Percentiles rank a stretch among this genome's conserved stretches.
phyloP scores from a whole-genome alignment of 1,140 invertebrate species.

The Neuroterus valhalla region DNA sequence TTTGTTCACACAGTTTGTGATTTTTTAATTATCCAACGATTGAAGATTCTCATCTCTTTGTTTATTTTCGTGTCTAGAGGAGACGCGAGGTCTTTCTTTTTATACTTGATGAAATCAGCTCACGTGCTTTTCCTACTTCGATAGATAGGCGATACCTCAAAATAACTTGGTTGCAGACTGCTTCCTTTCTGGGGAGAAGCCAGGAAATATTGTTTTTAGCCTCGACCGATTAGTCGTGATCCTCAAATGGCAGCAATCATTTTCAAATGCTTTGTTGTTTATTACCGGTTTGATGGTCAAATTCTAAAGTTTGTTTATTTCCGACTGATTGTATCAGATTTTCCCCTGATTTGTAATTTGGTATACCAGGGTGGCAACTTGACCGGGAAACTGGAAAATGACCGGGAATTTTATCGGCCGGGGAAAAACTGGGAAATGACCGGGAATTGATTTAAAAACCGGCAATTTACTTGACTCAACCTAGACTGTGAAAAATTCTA shows the following conservation, averaged over 20 bases:
- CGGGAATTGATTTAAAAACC: too few species aligned
- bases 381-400: too few species aligned
- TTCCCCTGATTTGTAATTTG: not conserved
- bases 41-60: too few species aligned
- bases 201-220: conserved; percentile 57
- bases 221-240: conserved; percentile 50
- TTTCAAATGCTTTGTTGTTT: not conserved
- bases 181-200: conserved; percentile 56
- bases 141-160: conserved; percentile 37
- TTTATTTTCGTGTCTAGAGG: too few species aligned
- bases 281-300: not conserved
- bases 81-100: not conserved
- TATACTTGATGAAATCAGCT: conserved; percentile 4
- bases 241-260: not conserved
- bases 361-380: too few species aligned
- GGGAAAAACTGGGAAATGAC: too few species aligned
- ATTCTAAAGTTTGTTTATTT: not conserved
- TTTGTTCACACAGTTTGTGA: too few species aligned
- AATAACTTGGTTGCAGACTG: conserved; percentile 48
- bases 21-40: too few species aligned
- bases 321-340: not conserved
- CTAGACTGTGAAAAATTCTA: too few species aligned
- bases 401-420: too few species aligned
- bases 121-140: conserved; percentile 9
- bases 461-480: too few species aligned